phyloP scores from a whole-genome alignment of 2,797 vertebrate species.

The Protonibea diacanthus region DNA sequence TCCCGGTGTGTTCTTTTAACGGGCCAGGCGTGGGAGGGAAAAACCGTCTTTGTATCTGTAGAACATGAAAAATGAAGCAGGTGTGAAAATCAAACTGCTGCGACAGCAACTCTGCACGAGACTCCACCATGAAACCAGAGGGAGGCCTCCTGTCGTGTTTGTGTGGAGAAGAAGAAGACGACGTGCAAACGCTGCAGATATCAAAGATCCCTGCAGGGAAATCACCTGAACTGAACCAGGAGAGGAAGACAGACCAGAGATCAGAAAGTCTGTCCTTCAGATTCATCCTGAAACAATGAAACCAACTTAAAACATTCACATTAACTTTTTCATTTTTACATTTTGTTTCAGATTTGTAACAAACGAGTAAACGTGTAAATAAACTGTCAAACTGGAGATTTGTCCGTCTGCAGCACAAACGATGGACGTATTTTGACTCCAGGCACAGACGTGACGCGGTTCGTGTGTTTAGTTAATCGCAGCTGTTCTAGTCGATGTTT shows the following conservation, averaged over 20 bases:
- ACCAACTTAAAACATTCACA: too few species aligned
- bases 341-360: background rate
- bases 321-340: background rate
- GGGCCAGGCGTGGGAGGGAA: constrained; percentile 74
- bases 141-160: background rate
- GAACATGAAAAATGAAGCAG: constrained; percentile 19
- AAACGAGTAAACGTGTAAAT: too few species aligned
- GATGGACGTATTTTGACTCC: too few species aligned
- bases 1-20: constrained; percentile 49
- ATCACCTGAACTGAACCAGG: background rate
- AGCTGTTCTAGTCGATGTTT: too few species aligned
- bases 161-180: background rate
- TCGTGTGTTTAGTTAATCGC: too few species aligned
- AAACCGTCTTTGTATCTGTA: constrained; percentile 67
- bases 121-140: background rate
- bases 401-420: too few species aligned
- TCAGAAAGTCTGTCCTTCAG: background rate
- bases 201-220: background rate
- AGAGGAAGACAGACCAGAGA: background rate
- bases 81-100: constrained; percentile 19
- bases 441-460: too few species aligned
- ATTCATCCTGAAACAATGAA: background rate
- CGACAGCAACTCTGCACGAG: constrained; percentile 22
- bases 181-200: constrained; percentile 4
- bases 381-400: too few species aligned